phyloP scores from a whole-genome alignment of 2,888 invertebrate species.

The Theretra japonica region DNA sequence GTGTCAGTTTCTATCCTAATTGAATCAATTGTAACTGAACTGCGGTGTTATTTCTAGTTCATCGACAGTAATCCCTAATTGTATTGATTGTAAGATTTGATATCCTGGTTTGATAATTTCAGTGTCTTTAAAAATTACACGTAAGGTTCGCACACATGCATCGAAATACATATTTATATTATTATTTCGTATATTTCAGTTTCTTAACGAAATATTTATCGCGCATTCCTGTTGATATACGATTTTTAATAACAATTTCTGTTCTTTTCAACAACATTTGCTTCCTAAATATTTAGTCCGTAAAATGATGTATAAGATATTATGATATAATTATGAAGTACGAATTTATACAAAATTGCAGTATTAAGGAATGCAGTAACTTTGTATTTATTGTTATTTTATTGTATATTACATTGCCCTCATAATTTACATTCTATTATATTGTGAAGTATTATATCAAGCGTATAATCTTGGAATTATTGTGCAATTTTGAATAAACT shows the following conservation, averaged over 20 bases:
- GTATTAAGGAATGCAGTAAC: constrained; percentile 20
- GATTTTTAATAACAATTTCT: neutral
- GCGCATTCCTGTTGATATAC: constrained; percentile 16
- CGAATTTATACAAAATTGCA: constrained; percentile 25
- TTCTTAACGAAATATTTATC: constrained; percentile 10
- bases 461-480: constrained; percentile 17
- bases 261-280: constrained; percentile 5
- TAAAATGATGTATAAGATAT: constrained; percentile 19
- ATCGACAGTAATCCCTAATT: neutral
- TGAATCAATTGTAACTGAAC: neutral
- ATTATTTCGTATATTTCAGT: constrained; percentile 7
- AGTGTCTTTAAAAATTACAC: constrained; percentile 2
- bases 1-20: neutral
- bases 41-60: neutral
- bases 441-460: constrained; percentile 11
- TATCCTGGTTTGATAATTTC: neutral
- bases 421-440: constrained; percentile 19
- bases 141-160: constrained; percentile 12
- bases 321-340: constrained; percentile 16
- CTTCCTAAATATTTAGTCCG: constrained; percentile 4
- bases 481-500: constrained; percentile 26
- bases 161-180: constrained; percentile 5
- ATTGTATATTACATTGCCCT: neutral
- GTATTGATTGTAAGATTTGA: constrained; percentile 8
- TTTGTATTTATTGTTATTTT: constrained; percentile 21